Evolutionary conservation across 2,888 invertebrate genomes (phyloP), one percentile per base, ranked within the genome.

Genomic region (Fissipunctia ypsillon): DNA sequence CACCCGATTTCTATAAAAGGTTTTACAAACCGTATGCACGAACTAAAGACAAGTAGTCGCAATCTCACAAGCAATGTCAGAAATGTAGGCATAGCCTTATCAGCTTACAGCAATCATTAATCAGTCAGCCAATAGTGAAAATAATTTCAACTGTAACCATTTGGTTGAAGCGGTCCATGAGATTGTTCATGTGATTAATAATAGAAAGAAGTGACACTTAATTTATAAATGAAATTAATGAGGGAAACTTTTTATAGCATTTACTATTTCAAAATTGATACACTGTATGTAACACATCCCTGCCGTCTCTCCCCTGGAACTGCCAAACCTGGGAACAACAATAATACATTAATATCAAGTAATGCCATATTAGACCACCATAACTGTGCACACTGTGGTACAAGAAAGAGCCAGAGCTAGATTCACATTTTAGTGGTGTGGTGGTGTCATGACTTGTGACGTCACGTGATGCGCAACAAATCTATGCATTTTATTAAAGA

Each of bases 261-360:
- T 78, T 78, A 70, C 78, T 78, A 38, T 31, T 60, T 73, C 41
- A 6, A 41, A 45, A 43, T 16, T 52, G 6, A 45, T 54, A 41
- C 64, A 35, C 12, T 43, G 12, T 35, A 38, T 41, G 43, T 35
- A 59, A 45, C 61, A n/a, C 48, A 22, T 43, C 28, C n/a, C 22
- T 69, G 57, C 7, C 19, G 9, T 45, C 56, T 60, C 25, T 59
- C 31, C 12, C 38, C 60, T 66, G 80, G 38, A 31, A 41, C 45
- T 57, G 74, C 59, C 59, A 41, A 69, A 64, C 57, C 78, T 78
- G 81, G n/a, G 59, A 80, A 78, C 63, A 80, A 74, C 25, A 67
- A 50, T 22, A 14, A 4, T 22, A 59, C 35, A 74, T 59, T 22
- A 67, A 74, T 60, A 31, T 31, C 45, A 63, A 31, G 43, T 31